These are phyloP conservation scores for Elymnias hypermnestra DNA, from an alignment of 1,140 invertebrate species.

Conservation along the genomic window DNA sequence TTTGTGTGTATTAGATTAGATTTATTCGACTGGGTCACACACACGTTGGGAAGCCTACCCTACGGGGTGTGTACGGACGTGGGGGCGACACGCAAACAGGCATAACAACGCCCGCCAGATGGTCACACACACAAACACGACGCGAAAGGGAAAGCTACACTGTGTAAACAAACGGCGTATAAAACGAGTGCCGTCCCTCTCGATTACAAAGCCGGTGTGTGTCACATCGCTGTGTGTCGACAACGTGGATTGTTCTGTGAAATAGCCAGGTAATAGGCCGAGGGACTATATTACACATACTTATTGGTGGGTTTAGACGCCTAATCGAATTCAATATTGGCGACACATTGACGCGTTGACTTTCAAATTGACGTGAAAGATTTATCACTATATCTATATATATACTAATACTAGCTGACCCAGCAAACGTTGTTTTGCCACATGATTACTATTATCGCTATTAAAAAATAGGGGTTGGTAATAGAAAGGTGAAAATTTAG, in stretches of 20 bases:
- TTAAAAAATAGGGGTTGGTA: no score
- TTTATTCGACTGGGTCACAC: slow-evolving; percentile 74
- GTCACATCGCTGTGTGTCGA: slow-evolving; percentile 63
- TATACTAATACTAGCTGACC: no score
- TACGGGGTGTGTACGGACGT: slow-evolving; percentile 49
- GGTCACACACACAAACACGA: slow-evolving; percentile 53
- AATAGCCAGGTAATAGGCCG: slow-evolving; percentile 75
- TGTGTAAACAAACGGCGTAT: slow-evolving; percentile 72
- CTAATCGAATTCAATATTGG: slow-evolving; percentile 68
- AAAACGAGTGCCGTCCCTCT: slow-evolving; percentile 56
- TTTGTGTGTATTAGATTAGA: slow-evolving; percentile 72
- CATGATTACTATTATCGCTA: no score
- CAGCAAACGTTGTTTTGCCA: no score
- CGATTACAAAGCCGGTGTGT: slow-evolving; percentile 58
- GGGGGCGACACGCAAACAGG: slow-evolving; percentile 54
- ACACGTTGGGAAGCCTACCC: slow-evolving; percentile 51
- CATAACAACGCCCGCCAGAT: slow-evolving; percentile 57
- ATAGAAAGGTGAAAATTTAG: no score
- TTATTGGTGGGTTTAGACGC: slow-evolving; percentile 66
- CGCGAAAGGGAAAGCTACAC: slow-evolving; percentile 71
- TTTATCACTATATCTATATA: slow-evolving; percentile 1
- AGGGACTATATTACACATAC: slow-evolving; percentile 72
- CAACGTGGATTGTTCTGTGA: slow-evolving; percentile 72
- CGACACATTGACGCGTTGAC: slow-evolving; percentile 47
- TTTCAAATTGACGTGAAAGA: slow-evolving; percentile 27